Conservation (phyloP, 2,888 invertebrate species). For the Tiliacea citrago region DNA sequence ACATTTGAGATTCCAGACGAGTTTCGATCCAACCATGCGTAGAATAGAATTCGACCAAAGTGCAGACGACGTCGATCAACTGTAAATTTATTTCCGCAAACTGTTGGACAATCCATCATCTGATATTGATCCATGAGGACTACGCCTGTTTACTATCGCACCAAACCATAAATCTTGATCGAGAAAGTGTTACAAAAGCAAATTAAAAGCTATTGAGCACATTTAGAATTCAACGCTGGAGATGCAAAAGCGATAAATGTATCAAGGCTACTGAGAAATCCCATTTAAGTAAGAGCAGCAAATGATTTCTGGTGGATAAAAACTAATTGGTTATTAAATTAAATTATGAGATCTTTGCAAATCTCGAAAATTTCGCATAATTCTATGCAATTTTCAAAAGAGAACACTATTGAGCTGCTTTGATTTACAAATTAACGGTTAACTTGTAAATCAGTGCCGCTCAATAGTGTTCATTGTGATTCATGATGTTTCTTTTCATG, state of each 20-base stretch:
- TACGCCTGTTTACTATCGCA: slow-evolving; percentile 33
- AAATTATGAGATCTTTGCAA: slow-evolving; percentile 4
- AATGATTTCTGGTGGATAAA: slow-evolving; percentile 15
- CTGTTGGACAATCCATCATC: slow-evolving; percentile 42
- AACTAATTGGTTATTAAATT: slow-evolving; percentile 28
- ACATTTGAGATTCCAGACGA: not conserved
- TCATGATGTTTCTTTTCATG: not conserved
- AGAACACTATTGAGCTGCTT: too few relatives aligned
- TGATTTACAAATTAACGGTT: too few relatives aligned
- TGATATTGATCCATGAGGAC: slow-evolving; percentile 34
- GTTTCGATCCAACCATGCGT: not conserved
- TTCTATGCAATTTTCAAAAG: not conserved
- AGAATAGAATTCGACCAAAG: slow-evolving; percentile 9
- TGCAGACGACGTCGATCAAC: slow-evolving; percentile 19
- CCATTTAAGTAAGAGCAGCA: slow-evolving; percentile 23
- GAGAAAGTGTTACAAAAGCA: slow-evolving; percentile 36
- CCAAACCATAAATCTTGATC: slow-evolving; percentile 42
- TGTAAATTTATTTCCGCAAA: slow-evolving; percentile 23
- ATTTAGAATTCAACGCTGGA: slow-evolving; percentile 35
- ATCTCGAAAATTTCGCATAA: not conserved
- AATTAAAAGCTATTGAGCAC: slow-evolving; percentile 38
- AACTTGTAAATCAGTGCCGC: not conserved
- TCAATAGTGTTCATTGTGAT: not conserved
- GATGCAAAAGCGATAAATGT: slow-evolving; percentile 25
- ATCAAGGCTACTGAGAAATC: slow-evolving; percentile 27